Evolutionary conservation across 2,797 vertebrate genomes (phyloP).

Genomic region (Hypotaenidia philippensis): DNA sequence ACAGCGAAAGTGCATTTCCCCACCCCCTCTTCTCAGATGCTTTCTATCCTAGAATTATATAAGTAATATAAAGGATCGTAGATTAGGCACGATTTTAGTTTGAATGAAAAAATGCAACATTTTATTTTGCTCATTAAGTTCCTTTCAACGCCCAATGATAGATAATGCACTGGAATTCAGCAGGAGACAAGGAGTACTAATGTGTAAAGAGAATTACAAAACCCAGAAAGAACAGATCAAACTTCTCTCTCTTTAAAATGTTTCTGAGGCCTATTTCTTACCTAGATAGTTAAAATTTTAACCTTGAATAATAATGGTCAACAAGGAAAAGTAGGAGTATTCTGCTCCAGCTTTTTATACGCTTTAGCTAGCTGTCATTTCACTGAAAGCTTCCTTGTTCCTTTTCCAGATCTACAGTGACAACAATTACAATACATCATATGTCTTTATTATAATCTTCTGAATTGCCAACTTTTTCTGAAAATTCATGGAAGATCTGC

Average conservation of each 20-base stretch:
- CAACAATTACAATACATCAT: not conserved
- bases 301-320: not conserved
- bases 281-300: not conserved
- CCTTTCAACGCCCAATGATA: rapidly evolving
- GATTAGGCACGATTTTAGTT: not conserved
- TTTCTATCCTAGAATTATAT: not conserved
- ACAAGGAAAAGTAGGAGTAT: not conserved
- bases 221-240: not conserved
- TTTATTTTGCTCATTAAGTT: not conserved
- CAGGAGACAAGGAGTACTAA: not conserved
- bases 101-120: rapidly evolving
- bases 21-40: not conserved
- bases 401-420: not conserved
- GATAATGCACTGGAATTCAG: not conserved
- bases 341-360: not conserved
- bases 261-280: not conserved
- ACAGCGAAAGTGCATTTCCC: not conserved
- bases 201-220: not conserved
- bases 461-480: not conserved
- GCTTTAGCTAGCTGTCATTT: not conserved
- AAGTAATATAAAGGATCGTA: not conserved
- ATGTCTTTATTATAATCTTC: not conserved
- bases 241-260: not conserved
- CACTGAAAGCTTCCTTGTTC: not conserved
- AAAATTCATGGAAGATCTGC: not conserved